Conservation (phyloP, 2,113 vertebrate species). For the Stictonetta naevosa region DNA sequence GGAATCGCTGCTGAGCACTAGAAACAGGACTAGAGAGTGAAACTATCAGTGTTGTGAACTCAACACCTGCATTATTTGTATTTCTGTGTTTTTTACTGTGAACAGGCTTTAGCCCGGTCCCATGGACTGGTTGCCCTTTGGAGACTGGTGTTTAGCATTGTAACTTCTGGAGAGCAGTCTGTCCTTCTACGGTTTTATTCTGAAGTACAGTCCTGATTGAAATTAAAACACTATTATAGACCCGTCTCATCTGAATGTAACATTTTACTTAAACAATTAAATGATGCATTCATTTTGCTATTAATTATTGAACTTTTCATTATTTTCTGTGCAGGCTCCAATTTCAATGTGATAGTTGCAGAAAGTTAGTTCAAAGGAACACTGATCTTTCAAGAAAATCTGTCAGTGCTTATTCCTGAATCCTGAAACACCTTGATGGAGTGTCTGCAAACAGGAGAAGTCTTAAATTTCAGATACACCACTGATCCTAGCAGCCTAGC, state of each 20-base stretch:
- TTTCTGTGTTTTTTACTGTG: not conserved
- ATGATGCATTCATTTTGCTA: not conserved
- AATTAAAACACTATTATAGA: not conserved
- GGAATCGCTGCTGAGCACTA: not conserved
- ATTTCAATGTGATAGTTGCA: not conserved
- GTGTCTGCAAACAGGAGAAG: not conserved
- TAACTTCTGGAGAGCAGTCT: not conserved
- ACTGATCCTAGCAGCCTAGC: not conserved
- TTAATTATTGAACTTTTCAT: not conserved
- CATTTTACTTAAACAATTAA: not conserved
- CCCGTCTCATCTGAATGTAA: not conserved
- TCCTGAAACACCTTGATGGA: not conserved
- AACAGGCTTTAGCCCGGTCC: not conserved
- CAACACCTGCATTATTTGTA: not conserved
- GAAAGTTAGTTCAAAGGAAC: not conserved
- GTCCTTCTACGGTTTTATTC: not conserved
- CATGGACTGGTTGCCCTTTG: not conserved
- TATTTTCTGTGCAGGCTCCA: not conserved
- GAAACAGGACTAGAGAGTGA: not conserved
- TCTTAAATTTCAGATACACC: not conserved
- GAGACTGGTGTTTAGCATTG: not conserved
- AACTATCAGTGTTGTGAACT: not conserved
- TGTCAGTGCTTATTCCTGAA: not conserved
- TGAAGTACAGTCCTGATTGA: rapidly evolving
- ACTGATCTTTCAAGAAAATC: not conserved